Evolutionary conservation across 2,113 vertebrate genomes (phyloP).

Genomic region (Smithornis capensis): DNA sequence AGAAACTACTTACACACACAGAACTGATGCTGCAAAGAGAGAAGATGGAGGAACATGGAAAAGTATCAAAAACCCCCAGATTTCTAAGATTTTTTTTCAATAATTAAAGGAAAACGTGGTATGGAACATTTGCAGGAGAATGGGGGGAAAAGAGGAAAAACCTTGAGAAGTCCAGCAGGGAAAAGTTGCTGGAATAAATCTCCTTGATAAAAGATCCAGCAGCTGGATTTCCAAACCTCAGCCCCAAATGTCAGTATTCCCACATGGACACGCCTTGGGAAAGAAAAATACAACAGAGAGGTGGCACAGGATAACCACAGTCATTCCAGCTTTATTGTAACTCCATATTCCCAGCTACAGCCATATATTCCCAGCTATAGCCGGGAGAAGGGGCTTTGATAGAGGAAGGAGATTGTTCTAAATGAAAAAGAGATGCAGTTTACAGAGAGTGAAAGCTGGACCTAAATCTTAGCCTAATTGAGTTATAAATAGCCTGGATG

Average conservation of each 20-base stretch:
- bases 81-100: background rate
- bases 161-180: background rate
- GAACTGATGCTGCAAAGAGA: background rate
- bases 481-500: constrained; percentile 34
- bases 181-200: background rate
- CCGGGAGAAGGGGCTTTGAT: background rate
- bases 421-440: constrained; percentile 38
- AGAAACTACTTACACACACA: constrained; percentile 44
- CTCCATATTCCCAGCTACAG: background rate
- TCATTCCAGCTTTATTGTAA: background rate
- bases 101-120: background rate
- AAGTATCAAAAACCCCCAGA: background rate
- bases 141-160: background rate
- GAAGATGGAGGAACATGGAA: background rate
- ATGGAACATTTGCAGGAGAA: background rate
- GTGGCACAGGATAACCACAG: background rate
- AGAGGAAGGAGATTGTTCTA: constrained; percentile 17
- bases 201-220: background rate
- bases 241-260: background rate
- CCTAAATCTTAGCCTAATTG: constrained; percentile 57
- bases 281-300: background rate
- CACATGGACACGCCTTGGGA: background rate
- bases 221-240: background rate
- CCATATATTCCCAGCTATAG: background rate
- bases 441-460: background rate